Conservation (phyloP, 2,113 vertebrate species). For the Echinops telfairi region DNA sequence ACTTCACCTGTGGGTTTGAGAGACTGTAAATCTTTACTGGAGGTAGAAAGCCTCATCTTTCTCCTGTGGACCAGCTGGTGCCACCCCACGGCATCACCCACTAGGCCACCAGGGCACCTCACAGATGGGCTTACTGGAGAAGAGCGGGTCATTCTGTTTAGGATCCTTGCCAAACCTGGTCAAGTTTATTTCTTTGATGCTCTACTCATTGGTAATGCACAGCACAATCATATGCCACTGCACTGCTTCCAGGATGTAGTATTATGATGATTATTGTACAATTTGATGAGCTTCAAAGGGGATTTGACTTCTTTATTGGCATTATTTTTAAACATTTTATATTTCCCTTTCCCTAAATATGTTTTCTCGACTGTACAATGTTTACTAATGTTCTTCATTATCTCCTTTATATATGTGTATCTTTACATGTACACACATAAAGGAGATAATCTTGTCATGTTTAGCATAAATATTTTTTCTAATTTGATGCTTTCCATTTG, state of each 20-base stretch:
- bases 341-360: conserved; percentile 30
- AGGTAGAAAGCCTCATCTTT: no score
- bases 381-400: not conserved
- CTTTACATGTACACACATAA: not conserved
- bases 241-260: not conserved
- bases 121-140: not conserved
- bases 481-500: not conserved
- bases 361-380: not conserved
- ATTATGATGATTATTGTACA: not conserved
- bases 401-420: no score
- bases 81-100: no score
- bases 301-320: not conserved
- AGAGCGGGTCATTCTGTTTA: not conserved
- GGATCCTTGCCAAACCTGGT: not conserved
- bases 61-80: no score
- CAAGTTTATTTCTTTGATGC: not conserved
- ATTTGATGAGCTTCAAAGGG: not conserved
- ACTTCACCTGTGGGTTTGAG: no score
- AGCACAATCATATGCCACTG: not conserved
- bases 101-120: no score
- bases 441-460: not conserved
- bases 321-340: conserved; percentile 27
- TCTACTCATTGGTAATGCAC: not conserved
- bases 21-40: no score
- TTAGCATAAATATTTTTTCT: not conserved